phyloP scores from a whole-genome alignment of 2,113 vertebrate species.

The Peromyscus polionotus region DNA sequence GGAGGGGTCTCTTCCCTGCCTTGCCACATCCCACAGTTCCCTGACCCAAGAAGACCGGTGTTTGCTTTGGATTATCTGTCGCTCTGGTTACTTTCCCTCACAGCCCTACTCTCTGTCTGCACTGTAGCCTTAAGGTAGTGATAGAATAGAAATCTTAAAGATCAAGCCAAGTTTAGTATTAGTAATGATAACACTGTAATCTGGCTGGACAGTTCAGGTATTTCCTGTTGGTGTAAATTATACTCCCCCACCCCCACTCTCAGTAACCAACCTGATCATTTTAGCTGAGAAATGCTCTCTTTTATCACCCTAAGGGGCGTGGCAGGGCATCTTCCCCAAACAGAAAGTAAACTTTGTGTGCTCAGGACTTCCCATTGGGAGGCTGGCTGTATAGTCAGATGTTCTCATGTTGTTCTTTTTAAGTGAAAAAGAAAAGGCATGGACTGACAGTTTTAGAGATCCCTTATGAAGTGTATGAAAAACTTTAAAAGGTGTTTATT shows the following conservation, averaged over 20 bases:
- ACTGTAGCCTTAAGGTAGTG: too few relatives aligned
- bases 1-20: background rate
- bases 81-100: background rate
- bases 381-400: background rate
- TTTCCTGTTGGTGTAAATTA: conserved; percentile 1
- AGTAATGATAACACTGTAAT: background rate
- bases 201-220: background rate
- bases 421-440: background rate
- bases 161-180: background rate
- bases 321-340: too few relatives aligned
- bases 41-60: too few relatives aligned
- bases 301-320: background rate
- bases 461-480: background rate
- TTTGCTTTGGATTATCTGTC: background rate
- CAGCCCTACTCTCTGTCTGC: background rate
- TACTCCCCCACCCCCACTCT: background rate
- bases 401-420: background rate
- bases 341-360: background rate
- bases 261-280: background rate
- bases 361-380: background rate
- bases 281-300: conserved; percentile 23
- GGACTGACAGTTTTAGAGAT: background rate
- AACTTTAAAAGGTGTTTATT: background rate
- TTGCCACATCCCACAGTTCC: background rate
- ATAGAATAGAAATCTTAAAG: background rate